Conservation (phyloP, 2,113 vertebrate genomes). For the Sebastes fasciatus region DNA sequence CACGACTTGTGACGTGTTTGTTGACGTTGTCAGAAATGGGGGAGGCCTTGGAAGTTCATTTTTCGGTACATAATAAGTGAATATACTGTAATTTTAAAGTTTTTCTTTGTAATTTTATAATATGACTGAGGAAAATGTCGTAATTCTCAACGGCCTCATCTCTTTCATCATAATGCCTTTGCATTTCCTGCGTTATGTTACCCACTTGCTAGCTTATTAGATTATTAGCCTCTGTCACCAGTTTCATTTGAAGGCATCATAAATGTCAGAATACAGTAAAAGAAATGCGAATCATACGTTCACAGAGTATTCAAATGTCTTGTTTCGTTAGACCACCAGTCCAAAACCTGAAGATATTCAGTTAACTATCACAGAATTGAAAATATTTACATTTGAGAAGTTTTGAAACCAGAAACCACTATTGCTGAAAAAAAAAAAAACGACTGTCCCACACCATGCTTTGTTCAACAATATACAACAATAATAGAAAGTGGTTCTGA, state of each 20-base stretch:
- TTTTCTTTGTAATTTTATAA: not conserved
- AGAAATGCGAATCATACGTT: not conserved
- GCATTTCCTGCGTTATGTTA: no score
- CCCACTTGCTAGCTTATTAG: no score
- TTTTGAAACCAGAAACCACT: not conserved
- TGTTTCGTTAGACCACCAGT: not conserved
- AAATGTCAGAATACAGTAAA: not conserved
- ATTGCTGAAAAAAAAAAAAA: not conserved
- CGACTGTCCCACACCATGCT: not conserved
- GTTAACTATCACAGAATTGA: not conserved
- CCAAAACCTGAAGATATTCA: not conserved
- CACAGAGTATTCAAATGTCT: not conserved
- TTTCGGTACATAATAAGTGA: no score
- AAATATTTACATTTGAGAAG: not conserved
- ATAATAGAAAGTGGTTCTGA: conserved; percentile 67
- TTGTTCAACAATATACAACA: not conserved
- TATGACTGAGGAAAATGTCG: no score
- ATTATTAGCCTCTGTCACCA: no score
- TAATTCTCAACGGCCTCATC: no score
- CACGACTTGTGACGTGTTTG: no score
- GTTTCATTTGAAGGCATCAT: no score
- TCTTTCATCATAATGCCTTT: no score
- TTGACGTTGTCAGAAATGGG: no score
- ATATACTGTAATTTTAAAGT: no score
- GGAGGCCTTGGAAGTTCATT: no score